Base-by-base conservation (phyloP, 2,888 invertebrate species). In the Ormyrus labotus region DNA sequence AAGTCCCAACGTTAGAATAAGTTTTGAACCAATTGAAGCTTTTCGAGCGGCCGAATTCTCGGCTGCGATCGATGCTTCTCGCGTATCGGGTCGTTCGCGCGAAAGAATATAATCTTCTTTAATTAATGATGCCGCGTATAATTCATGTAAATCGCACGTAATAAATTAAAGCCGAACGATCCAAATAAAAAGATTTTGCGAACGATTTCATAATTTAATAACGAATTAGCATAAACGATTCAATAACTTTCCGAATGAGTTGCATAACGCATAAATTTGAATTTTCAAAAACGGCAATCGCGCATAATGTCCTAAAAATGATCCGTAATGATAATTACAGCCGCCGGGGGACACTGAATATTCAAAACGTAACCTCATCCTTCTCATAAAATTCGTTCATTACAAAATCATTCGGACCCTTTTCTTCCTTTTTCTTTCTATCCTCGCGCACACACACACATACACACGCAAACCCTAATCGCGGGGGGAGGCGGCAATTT, bases 401-500 rank as follows among this genome's bases (percentile, higher is more conserved):
- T 78, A 70, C 65, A 47, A 65, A 76, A 53, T 69, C 69, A 69
- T 76, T 69, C 48, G 61, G 48, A 50, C 19, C n/a, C 13, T 8
- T 10, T 9, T 63, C 0, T 11, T 45, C 34, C 7, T 67, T 53
- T 48, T 19, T 8, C 7, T 9, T n/a, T 8, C 5, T 13, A 2
- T n/a, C 19, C 19, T 19, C 19, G 19, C 19, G 1, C 19, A 19
- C 19, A 19, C 13, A n/a, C 19, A 19, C 19, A 19, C 19, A 0
- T 1, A 1, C 0, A 19, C 19, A 19, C 19, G 19, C 19, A 19
- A 19, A 19, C 19, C 19, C 19, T 19, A 19, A 19, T 19, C 19
- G 19, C 19, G 19, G 19, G 19, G 19, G 19, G 19, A 19, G 53
- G 45, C 11, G 9, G 61, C 48, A 47, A 48, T 63, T 57, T 70